Evolutionary conservation across 2,797 vertebrate species (phyloP).

Genomic region (Epinephelus awoara): DNA sequence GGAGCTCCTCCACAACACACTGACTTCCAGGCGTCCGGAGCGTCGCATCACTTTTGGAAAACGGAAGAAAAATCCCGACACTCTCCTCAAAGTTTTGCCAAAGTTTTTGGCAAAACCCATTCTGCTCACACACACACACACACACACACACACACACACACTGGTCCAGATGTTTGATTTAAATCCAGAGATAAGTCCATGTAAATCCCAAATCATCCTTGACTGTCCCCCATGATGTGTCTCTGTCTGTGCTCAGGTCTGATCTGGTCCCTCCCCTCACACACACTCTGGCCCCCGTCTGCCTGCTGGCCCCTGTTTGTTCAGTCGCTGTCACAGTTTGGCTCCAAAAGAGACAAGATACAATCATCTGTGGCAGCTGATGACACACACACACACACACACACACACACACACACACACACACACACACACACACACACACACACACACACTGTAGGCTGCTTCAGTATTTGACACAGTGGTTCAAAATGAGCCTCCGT

Average conservation of each 20-base stretch:
- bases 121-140: constrained; percentile 23
- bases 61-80: constrained; percentile 78
- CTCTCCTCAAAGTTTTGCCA: constrained; percentile 73
- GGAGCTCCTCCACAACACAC: constrained; percentile 77
- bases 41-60: constrained; percentile 78
- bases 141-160: constrained; percentile 7
- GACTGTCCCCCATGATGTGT: constrained; percentile 27
- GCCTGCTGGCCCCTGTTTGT: constrained; percentile 64
- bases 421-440: constrained; percentile 32
- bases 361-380: constrained; percentile 31
- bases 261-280: constrained; percentile 29
- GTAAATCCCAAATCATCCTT: constrained; percentile 33
- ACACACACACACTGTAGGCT: constrained; percentile 16
- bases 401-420: constrained; percentile 15
- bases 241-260: constrained; percentile 31
- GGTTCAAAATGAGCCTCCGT: constrained; percentile 44
- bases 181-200: constrained; percentile 15
- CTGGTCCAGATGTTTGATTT: constrained; percentile 19
- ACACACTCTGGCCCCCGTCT: constrained; percentile 34
- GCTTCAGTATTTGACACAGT: constrained; percentile 57
- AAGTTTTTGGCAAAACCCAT: constrained; percentile 81
- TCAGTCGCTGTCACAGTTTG: constrained; percentile 72
- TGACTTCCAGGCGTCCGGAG: constrained; percentile 77
- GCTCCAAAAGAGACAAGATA: constrained; percentile 47
- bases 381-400: constrained; percentile 40